Conservation (phyloP, 2,113 vertebrate genomes). For the Thinocorus orbignyianus region DNA sequence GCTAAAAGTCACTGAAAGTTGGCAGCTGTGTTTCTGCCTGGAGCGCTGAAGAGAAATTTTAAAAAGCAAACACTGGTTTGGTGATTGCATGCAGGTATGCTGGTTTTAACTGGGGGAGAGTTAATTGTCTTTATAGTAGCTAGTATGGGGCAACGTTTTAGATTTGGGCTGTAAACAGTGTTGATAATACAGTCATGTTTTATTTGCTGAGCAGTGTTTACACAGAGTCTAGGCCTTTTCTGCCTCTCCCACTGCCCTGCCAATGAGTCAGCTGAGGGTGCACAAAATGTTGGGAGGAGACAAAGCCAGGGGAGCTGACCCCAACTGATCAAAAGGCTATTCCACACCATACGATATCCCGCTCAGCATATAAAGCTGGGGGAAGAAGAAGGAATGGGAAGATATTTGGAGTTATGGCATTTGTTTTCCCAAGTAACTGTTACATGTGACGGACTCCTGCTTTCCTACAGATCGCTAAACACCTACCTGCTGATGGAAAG, state of each 20-base stretch:
- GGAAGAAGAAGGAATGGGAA: background rate
- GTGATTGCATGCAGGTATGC: background rate
- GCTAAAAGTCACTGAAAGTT: slow-evolving; percentile 41
- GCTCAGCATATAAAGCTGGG: background rate
- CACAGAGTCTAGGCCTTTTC: background rate
- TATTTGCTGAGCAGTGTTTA: background rate
- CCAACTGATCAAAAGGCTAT: background rate
- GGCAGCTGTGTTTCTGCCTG: slow-evolving; percentile 10
- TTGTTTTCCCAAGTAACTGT: background rate
- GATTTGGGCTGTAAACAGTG: background rate
- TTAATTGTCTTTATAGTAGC: background rate
- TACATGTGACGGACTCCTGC: background rate
- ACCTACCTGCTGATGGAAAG: background rate
- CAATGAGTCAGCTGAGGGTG: background rate
- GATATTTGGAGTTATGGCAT: too few relatives aligned
- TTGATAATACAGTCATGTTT: background rate
- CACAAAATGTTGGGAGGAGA: background rate
- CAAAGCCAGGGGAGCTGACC: background rate
- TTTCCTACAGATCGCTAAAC: background rate
- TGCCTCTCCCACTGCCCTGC: background rate
- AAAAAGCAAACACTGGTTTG: background rate
- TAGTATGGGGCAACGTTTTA: background rate
- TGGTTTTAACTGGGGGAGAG: background rate
- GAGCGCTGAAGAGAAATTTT: background rate
- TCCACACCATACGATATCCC: background rate